Evolutionary conservation across 64 coral and sea anemone genomes (phyloP), one percentile per base, ranked within the genome.

Genomic region (Acropora tenuis): DNA sequence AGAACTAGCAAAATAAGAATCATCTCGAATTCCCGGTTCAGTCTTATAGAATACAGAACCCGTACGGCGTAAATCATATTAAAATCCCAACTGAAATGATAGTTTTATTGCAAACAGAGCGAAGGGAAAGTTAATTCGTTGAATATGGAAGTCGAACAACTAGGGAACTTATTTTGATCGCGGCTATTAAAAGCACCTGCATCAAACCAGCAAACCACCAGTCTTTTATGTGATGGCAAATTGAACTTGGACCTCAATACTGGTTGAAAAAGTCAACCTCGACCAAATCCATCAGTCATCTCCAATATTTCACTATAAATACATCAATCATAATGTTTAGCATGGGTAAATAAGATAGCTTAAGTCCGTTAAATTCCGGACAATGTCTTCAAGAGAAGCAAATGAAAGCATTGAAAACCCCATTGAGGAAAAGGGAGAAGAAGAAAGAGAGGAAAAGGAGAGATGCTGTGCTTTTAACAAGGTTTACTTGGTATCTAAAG

Each of bases 401-500:
- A 80, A 75, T 2, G 44, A 91, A n/a, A 43, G 74, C 1, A 6
- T 78, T 15, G 65, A 57, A 55, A 72, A 19, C 75, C 43, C 17
- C 8, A 12, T 40, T 43, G 57, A 94, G 41, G 59, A 90, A 80
- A 69, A 45, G 8, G 71, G 47, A 11, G 44, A 96, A 41, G 40
- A 87, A 74, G 50, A 50, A 58, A 59, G 82, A 43, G 16, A 87
- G 74, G 48, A 75, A 73, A 73, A 82, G 42, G 78, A 91, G 5
- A 60, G 48, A n/a, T 67, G 86, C 40, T 91, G n/a, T 84, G 48
- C 17, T 75, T 57, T 97, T 30, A 92, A 97, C 83, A 97, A 91
- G 44, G 87, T 52, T 42, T 97, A 97, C 67, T 79, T 97, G 73
- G 82, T 97, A 80, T 92, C 97, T 7, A 99, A 99, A 75, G 74